A percentile compares a stretch with the other conserved stretches of the same genome.
Conservation (phyloP, 2,113 vertebrate genomes). For the Mionectes macconnelli region DNA sequence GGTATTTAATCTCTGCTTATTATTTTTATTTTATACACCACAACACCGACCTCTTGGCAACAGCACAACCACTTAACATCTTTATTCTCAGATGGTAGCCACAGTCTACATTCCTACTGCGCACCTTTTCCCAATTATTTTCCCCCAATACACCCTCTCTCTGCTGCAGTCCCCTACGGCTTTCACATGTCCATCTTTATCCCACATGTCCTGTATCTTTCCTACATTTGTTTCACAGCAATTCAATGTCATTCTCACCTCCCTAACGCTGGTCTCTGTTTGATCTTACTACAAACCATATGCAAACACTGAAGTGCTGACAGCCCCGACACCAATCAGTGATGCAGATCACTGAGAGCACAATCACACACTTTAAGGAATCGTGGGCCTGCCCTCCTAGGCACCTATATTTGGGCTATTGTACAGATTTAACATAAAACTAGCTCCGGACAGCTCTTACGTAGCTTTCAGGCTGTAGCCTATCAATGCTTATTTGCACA, state of each 20-base stretch:
- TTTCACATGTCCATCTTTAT: background rate
- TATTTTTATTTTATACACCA: background rate
- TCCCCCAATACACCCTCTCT: background rate
- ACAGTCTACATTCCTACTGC: background rate
- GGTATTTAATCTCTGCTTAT: background rate
- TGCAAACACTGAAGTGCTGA: conserved; percentile 25
- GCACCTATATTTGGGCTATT: background rate
- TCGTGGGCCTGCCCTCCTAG: background rate
- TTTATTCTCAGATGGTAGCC: background rate
- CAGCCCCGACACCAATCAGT: background rate
- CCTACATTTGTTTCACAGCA: conserved; percentile 1
- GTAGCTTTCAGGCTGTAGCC: background rate
- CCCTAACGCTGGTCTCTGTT: background rate
- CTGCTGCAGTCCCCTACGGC: background rate
- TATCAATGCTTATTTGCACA: background rate
- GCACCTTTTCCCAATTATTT: conserved; percentile 9
- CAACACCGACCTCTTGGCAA: background rate
- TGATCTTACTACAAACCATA: background rate
- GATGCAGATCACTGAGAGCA: background rate
- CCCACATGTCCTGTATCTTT: background rate
- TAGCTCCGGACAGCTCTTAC: background rate
- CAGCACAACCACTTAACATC: background rate
- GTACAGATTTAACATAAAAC: background rate
- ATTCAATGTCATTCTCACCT: conserved; percentile 19
- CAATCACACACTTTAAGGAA: background rate